Evolutionary conservation across 2,797 vertebrate genomes (phyloP).

Genomic region (Limnodromus scolopaceus): DNA sequence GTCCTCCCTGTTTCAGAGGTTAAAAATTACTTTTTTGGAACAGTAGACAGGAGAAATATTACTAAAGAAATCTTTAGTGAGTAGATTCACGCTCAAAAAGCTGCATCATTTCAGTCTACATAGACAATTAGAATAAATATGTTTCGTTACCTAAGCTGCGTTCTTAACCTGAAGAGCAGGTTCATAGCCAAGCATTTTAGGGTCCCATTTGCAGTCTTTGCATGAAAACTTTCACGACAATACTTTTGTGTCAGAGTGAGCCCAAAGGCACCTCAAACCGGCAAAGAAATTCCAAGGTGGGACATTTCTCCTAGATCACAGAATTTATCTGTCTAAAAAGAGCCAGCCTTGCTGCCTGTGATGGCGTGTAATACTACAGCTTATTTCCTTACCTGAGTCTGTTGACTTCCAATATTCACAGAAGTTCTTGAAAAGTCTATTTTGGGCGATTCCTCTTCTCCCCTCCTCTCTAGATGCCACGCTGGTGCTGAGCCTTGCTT

Average conservation of each 20-base stretch:
- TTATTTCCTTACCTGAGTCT: neutral
- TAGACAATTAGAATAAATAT: neutral
- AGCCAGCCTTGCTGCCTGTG: neutral
- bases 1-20: neutral
- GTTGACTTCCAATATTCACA: neutral
- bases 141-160: neutral
- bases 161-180: neutral
- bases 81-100: neutral
- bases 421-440: neutral
- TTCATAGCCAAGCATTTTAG: neutral
- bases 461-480: fast-evolving
- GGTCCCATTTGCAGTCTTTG: neutral
- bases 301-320: neutral
- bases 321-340: neutral
- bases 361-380: fast-evolving
- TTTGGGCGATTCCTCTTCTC: neutral
- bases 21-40: neutral
- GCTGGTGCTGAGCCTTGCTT: neutral
- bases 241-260: neutral
- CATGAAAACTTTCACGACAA: neutral
- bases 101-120: neutral
- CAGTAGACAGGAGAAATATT: neutral
- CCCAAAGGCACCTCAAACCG: neutral
- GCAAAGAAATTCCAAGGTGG: neutral
- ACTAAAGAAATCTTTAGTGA: neutral